phyloP scores from a whole-genome alignment of 2,888 invertebrate genomes.

The Epicampocera succincta region DNA sequence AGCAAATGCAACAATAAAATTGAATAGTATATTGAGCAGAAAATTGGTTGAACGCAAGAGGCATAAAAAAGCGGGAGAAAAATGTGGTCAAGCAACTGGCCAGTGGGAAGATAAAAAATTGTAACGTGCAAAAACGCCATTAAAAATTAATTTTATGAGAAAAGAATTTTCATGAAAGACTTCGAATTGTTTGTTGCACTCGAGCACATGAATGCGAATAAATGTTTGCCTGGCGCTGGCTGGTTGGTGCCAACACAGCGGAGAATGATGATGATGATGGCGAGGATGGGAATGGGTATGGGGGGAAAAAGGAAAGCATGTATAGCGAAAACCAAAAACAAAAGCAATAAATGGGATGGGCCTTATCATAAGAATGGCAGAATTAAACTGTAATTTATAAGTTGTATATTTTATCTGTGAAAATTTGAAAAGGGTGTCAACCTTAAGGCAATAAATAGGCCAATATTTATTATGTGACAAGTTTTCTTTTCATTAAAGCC shows the following conservation, averaged over 20 bases:
- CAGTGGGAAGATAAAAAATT: slow-evolving; percentile 37
- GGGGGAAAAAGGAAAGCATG: slow-evolving; percentile 54
- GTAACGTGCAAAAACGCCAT: slow-evolving; percentile 69
- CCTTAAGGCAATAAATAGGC: slow-evolving; percentile 24
- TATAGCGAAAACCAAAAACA: slow-evolving; percentile 41
- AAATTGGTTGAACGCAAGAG: slow-evolving; percentile 29
- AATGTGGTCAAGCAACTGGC: slow-evolving; percentile 43
- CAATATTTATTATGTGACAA: slow-evolving; percentile 9
- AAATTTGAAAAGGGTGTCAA: slow-evolving; percentile 47
- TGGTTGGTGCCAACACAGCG: too few relatives aligned
- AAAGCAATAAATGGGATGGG: slow-evolving; percentile 55
- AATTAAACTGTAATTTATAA: slow-evolving; percentile 1
- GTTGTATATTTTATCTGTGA: neutral
- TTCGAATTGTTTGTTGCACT: slow-evolving; percentile 45
- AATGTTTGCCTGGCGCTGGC: slow-evolving; percentile 33
- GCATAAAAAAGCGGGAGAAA: slow-evolving; percentile 32
- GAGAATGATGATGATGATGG: slow-evolving; percentile 9
- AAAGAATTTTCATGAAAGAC: slow-evolving; percentile 59
- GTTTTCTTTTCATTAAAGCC: too few relatives aligned
- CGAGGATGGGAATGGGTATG: slow-evolving; percentile 4
- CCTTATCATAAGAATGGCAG: slow-evolving; percentile 46
- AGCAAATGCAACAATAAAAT: neutral
- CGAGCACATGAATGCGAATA: neutral
- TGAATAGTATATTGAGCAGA: slow-evolving; percentile 37
- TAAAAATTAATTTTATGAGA: slow-evolving; percentile 64